Base-by-base conservation (phyloP, 2,113 vertebrate species). In the Amphiprion percula region DNA sequence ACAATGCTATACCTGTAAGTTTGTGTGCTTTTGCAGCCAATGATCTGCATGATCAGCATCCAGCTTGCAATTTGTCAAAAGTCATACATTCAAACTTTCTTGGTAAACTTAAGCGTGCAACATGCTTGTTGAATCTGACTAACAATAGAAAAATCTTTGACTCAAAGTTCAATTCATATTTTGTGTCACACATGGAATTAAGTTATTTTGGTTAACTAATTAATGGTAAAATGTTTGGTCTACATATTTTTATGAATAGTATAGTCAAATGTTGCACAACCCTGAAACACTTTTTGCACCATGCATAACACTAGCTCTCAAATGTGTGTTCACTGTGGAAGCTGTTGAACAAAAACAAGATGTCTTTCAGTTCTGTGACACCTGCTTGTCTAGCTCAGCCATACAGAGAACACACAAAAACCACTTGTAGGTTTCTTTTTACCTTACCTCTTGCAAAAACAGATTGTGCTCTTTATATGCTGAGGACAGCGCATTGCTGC, bases 1-100 rank as follows among this genome's bases (percentile, higher is more conserved):
- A 95, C 14, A 16, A 66, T 2, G 26, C 28, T 62, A 44, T 91
- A 68, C 59, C 79, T 33, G 93, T 95, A 83, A 79, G 92, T 90
- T 30, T 86, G 50, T 66, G 39, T 58, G 7, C 4, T 50, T 41
- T 16, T 11, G 10, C 19, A 33, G 16, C 30, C 14, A 41, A 53
- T 21, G 19, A 21, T 52, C 33, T 15, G 8, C 12, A 44, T 44
- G 41, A 44, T 44, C 41, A 44, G 2, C 12, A 9, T 9, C 41
- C 41, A 44, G 10, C 1, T 39, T 39, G 10, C 1, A 39, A 26
- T 33, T 44, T 44, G 41, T 44, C 41, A 11, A 44, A 44, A 44
- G 41, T 10, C 10, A 10, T 44, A 44, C 41, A 3, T 44, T 11
- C 41, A 12, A 44, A 14, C 2, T 12, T 44, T 44, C 41, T 44